phyloP scores from a whole-genome alignment of 2,888 invertebrate genomes.

The Chaitophorus viminalis region DNA sequence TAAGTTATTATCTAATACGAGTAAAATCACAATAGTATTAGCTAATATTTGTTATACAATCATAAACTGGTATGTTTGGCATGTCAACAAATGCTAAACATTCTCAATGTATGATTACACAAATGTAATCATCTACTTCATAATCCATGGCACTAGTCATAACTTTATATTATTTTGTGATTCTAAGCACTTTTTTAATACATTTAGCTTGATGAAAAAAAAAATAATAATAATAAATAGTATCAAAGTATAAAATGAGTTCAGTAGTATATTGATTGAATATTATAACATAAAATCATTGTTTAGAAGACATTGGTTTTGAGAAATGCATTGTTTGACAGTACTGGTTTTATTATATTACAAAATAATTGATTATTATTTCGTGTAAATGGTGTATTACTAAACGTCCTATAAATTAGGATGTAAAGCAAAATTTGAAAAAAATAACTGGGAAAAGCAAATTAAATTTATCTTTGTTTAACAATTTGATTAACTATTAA shows the following conservation, averaged over 20 bases:
- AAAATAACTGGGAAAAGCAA: slow-evolving; percentile 37
- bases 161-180: slow-evolving; percentile 38
- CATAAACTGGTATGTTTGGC: slow-evolving; percentile 9
- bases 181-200: slow-evolving; percentile 41
- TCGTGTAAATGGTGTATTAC: slow-evolving; percentile 29
- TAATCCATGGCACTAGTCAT: slow-evolving; percentile 5
- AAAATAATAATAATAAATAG: no score
- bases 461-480: slow-evolving; percentile 24
- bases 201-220: slow-evolving; percentile 32
- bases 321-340: slow-evolving; percentile 56
- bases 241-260: slow-evolving; percentile 59
- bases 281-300: slow-evolving; percentile 29
- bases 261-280: slow-evolving; percentile 45
- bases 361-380: slow-evolving; percentile 38
- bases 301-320: slow-evolving; percentile 55
- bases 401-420: slow-evolving; percentile 33
- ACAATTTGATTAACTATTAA: slow-evolving; percentile 41
- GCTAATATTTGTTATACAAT: slow-evolving; percentile 40
- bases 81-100: slow-evolving; percentile 12
- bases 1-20: slow-evolving; percentile 33
- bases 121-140: slow-evolving; percentile 23
- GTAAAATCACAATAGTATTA: slow-evolving; percentile 45
- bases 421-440: slow-evolving; percentile 17
- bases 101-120: not conserved
- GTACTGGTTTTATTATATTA: slow-evolving; percentile 37